A percentile compares a stretch with the other conserved stretches of the same genome.
These are phyloP conservation scores for Myotis myotis DNA, from an alignment of 2,797 vertebrate genomes.

Conservation along the genomic window DNA sequence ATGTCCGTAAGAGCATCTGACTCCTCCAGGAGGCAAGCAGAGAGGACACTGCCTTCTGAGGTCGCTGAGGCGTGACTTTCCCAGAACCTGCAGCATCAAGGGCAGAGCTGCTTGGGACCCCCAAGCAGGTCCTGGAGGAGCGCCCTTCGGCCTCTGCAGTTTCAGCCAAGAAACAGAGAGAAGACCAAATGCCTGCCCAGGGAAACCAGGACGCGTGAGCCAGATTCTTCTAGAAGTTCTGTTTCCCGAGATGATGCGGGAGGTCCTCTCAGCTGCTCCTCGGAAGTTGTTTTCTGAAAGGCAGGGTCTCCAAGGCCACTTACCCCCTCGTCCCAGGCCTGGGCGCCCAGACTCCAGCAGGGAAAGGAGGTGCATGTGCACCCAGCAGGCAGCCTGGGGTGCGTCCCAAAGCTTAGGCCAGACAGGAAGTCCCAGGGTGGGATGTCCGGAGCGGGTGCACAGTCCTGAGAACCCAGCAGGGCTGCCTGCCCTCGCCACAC, in stretches of 20 bases:
- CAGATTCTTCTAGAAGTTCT: neutral
- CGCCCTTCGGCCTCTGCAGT: neutral
- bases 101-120: rapidly evolving
- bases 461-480: rapidly evolving
- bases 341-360: neutral
- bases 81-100: neutral
- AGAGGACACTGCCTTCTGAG: rapidly evolving
- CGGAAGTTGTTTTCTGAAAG: rapidly evolving
- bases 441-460: rapidly evolving
- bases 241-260: neutral
- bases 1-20: neutral
- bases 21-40: neutral
- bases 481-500: rapidly evolving
- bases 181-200: rapidly evolving
- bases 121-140: neutral
- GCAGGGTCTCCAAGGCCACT: neutral
- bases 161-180: neutral
- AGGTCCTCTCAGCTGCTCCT: neutral
- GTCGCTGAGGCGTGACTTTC: neutral
- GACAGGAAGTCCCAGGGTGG: too few species aligned
- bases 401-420: rapidly evolving
- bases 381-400: rapidly evolving
- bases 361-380: rapidly evolving
- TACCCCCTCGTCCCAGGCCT: rapidly evolving
- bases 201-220: neutral